Evolutionary conservation across 92 coral and sea anemone species (phyloP).

Genomic region (Siderastrea siderea): DNA sequence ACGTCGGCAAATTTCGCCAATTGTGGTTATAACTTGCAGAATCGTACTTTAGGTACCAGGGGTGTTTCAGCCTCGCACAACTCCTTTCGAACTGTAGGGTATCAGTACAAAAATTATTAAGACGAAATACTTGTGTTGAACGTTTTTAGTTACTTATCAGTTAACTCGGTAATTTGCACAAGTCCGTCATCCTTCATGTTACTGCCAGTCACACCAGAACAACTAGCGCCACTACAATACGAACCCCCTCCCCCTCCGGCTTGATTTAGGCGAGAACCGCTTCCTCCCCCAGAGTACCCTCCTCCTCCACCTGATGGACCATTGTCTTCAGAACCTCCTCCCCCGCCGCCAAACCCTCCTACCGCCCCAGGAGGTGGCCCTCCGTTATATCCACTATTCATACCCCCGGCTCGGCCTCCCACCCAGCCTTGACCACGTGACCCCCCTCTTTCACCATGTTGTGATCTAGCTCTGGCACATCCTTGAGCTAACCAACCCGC

Average conservation of each 20-base stretch:
- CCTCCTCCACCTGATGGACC: slow-evolving; percentile 87
- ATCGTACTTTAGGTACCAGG: too few relatives aligned
- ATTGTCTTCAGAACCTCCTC: slow-evolving; percentile 77
- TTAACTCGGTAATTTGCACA: slow-evolving; percentile 38
- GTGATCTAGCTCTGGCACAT: slow-evolving; percentile 31
- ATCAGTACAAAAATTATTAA: too few relatives aligned
- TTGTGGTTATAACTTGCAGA: too few relatives aligned
- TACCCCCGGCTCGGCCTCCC: slow-evolving; percentile 81
- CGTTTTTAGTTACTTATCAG: neutral
- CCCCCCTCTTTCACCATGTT: slow-evolving; percentile 79
- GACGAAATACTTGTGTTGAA: too few relatives aligned
- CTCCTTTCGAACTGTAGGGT: too few relatives aligned
- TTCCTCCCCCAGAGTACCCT: slow-evolving; percentile 89
- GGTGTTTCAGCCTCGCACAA: too few relatives aligned
- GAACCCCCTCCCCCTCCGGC: slow-evolving; percentile 89
- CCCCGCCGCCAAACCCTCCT: slow-evolving; percentile 88
- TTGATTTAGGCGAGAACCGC: slow-evolving; percentile 53
- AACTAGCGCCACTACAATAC: slow-evolving; percentile 60
- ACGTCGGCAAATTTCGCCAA: too few relatives aligned
- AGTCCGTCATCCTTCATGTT: slow-evolving; percentile 61
- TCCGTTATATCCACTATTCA: slow-evolving; percentile 82
- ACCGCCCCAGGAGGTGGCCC: slow-evolving; percentile 91
- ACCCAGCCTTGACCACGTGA: slow-evolving; percentile 74
- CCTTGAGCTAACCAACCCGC: slow-evolving; percentile 80
- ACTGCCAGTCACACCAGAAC: slow-evolving; percentile 66